phyloP scores from a whole-genome alignment of 2,797 vertebrate genomes.

The Botia almorhae region DNA sequence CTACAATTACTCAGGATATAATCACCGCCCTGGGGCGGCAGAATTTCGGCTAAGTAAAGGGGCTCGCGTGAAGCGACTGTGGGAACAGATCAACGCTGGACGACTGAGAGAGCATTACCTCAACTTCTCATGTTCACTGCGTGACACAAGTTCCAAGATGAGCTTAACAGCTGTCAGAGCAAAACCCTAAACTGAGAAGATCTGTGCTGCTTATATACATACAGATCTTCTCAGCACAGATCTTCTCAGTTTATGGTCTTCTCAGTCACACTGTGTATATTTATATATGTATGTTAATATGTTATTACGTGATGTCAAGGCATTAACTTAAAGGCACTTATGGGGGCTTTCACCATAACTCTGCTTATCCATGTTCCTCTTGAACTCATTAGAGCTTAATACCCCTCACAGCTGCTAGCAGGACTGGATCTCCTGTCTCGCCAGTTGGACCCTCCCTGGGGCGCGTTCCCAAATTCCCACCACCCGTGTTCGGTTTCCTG shows the following conservation, averaged over 20 bases:
- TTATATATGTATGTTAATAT: conserved; percentile 1
- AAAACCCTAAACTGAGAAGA: conserved; percentile 16
- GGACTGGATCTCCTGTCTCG: conserved; percentile 32
- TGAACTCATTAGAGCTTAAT: conserved; percentile 48
- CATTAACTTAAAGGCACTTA: conserved; percentile 15
- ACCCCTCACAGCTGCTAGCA: conserved; percentile 40
- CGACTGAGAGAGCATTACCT: conserved; percentile 41
- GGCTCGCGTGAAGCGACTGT: conserved; percentile 37
- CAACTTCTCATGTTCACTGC: conserved; percentile 41
- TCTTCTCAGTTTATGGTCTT: no score
- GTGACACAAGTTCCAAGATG: conserved; percentile 27
- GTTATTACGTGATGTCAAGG: conserved; percentile 25
- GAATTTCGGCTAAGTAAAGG: conserved; percentile 32
- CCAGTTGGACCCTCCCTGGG: conserved; percentile 25
- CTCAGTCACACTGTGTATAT: neutral
- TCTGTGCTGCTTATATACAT: neutral
- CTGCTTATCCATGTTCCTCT: conserved; percentile 33
- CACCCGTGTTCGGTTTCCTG: conserved; percentile 59
- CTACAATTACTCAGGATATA: conserved; percentile 80
- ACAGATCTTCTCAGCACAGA: neutral
- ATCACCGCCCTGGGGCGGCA: conserved; percentile 62
- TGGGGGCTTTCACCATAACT: conserved; percentile 34
- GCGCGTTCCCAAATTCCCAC: conserved; percentile 47
- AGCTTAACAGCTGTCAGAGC: conserved; percentile 33
- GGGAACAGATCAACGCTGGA: conserved; percentile 40